Evolutionary conservation across 2,888 invertebrate species (phyloP).

Genomic region (Marronus borbonicus): DNA sequence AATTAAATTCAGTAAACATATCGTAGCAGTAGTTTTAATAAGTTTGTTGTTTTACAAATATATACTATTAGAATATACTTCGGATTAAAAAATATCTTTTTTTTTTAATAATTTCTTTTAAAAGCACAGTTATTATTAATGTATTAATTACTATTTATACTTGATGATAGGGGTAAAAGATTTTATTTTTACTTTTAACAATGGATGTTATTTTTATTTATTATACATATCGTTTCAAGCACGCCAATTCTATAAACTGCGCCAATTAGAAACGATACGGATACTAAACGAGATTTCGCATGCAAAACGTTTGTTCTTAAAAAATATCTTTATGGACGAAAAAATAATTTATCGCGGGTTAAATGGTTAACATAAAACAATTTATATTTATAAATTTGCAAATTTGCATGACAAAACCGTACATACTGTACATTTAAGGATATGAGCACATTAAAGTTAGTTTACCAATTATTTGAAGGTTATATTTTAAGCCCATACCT

Average conservation of each 20-base stretch:
- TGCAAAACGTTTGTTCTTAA: no score
- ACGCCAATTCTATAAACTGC: not conserved
- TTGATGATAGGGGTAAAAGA: no score
- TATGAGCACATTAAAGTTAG: conserved; percentile 24
- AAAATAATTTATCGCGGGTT: no score
- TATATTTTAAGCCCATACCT: conserved; percentile 25
- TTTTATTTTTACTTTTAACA: no score
- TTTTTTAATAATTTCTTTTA: conserved; percentile 15
- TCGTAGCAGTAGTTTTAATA: not conserved
- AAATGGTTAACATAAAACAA: no score
- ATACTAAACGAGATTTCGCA: no score
- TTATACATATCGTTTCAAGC: not conserved
- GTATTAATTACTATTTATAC: not conserved
- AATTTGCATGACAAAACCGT: no score
- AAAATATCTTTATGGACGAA: no score
- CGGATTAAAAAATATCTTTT: conserved; percentile 31
- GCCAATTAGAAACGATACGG: not conserved
- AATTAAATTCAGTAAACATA: not conserved
- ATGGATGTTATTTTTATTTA: not conserved
- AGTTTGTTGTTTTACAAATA: conserved; percentile 28
- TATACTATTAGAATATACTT: conserved; percentile 20
- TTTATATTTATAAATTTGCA: no score
- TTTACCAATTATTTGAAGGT: not conserved
- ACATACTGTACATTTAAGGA: not conserved
- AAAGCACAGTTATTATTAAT: conserved; percentile 16